These are phyloP conservation scores for Ceuthmochares aereus DNA, from an alignment of 2,113 vertebrate genomes.

Conservation along the genomic window DNA sequence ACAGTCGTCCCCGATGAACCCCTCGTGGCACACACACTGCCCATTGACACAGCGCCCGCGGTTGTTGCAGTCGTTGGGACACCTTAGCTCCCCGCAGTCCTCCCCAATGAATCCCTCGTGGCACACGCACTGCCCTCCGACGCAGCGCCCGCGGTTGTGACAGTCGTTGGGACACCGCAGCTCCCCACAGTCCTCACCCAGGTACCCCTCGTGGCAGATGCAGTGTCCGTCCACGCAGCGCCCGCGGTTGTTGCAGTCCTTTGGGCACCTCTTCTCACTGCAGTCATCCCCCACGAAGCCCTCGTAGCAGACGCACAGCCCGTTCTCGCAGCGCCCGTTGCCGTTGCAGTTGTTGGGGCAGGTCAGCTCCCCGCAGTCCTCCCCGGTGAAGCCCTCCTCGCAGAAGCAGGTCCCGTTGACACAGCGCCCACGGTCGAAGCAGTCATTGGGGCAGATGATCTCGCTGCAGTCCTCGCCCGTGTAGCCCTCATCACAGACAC, in stretches of 20 bases:
- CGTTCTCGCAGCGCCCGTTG: conserved; percentile 84
- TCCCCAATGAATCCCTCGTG: conserved; percentile 82
- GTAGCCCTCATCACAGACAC: conserved; percentile 90
- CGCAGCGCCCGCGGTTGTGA: conserved; percentile 80
- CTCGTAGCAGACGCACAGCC: conserved; percentile 85
- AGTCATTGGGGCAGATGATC: conserved; percentile 95
- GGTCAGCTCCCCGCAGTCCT: conserved; percentile 87
- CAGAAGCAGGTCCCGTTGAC: conserved; percentile 93
- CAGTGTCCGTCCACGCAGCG: conserved; percentile 86
- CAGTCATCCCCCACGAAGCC: conserved; percentile 91
- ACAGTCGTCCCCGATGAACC: conserved; percentile 84
- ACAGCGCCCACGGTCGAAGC: conserved; percentile 94
- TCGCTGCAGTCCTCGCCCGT: conserved; percentile 92
- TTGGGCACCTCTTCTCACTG: conserved; percentile 83
- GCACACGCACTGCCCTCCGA: conserved; percentile 87
- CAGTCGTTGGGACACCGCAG: conserved; percentile 88
- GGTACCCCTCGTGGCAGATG: conserved; percentile 87
- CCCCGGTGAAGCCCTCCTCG: conserved; percentile 87
- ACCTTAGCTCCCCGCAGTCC: conserved; percentile 85
- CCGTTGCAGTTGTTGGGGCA: conserved; percentile 87
- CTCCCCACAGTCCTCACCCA: conserved; percentile 84
- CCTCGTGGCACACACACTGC: conserved; percentile 83
- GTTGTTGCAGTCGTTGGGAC: conserved; percentile 83
- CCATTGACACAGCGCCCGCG: conserved; percentile 83
- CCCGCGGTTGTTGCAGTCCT: conserved; percentile 85